These are phyloP conservation scores for Cotesia congregata DNA, from an alignment of 2,888 invertebrate species.

Conservation along the genomic window DNA sequence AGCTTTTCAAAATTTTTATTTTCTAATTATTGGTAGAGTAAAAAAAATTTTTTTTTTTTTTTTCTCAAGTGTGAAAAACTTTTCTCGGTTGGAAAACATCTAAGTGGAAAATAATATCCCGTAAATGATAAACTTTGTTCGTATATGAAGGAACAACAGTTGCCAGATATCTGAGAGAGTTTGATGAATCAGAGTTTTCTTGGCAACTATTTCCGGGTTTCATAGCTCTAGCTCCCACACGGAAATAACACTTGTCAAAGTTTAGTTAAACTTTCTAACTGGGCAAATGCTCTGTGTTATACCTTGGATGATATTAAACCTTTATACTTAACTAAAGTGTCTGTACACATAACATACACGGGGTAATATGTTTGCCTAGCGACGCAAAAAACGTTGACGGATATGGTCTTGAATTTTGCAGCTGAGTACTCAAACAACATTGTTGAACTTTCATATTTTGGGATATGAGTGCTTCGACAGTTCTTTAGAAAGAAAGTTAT, in stretches of 20 bases:
- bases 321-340: conserved; percentile 3
- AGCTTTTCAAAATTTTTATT: not conserved
- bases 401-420: too few relatives aligned
- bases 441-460: too few relatives aligned
- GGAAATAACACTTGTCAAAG: conserved; percentile 11
- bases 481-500: too few relatives aligned
- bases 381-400: too few relatives aligned
- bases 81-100: not conserved
- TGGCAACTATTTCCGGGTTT: not conserved
- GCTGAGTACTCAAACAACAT: too few relatives aligned
- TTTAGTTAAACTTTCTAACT: conserved; percentile 7
- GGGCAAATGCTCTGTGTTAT: conserved; percentile 3
- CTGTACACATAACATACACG: not conserved
- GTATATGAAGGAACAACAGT: conserved; percentile 1
- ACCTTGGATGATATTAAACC: conserved; percentile 20
- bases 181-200: conserved; percentile 17
- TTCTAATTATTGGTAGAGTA: too few relatives aligned
- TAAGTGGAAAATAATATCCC: not conserved
- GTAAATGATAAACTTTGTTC: not conserved
- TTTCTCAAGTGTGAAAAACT: too few relatives aligned
- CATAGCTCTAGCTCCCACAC: not conserved
- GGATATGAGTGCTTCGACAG: too few relatives aligned
- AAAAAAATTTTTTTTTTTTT: too few relatives aligned
- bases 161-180: not conserved
- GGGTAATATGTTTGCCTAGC: not conserved